Base-by-base conservation (phyloP, 1,140 invertebrate genomes). In the Drosophila lini region DNA sequence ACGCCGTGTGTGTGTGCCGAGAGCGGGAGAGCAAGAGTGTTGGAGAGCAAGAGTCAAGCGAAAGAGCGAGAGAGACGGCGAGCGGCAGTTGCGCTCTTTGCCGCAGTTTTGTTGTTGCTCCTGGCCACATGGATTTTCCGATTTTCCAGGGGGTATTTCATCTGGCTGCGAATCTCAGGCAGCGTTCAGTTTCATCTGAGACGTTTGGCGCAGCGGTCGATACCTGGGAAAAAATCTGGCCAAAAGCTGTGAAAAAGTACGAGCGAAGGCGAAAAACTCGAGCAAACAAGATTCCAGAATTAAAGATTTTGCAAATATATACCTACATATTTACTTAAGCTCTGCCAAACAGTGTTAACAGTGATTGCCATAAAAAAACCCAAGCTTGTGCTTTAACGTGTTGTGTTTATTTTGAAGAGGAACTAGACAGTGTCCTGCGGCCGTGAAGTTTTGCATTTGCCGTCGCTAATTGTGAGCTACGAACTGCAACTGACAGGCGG, bases 131-230 rank as follows among this genome's bases (percentile, higher is more conserved):
- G 69, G 42, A 48, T 90, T 90, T 89, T 91, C 82, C 90, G 82
- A 25, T 55, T 55, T 55, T 55, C 52, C 52, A 55, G 80, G 90
- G 83, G 80, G 81, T 84, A 84, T 91, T 91, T 91, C 90, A 91
- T 90, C 90, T 91, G 82, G 67, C 62, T 70, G 74, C 78, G 58
- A 88, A 91, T 88, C 80, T 81, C 70, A 63, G 80, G 74, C 62
- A 53, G 74, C 73, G 55, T 90, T 91, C 82, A 91, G 90, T 91
- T 91, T 90, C 90, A 81, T 90, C 78, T 91, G 90, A 91, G 85
- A 91, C 90, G 80, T 88, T 91, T 90, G 82, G 74, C 82, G 67
- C 81, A 91, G 76, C 85, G 90, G 90, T 91, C 84, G 82, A 91
- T 81, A 84, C 44, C 59, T 52, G 6, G 16, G 38, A 28, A 40